Evolutionary conservation across 1,140 invertebrate species (phyloP).

Genomic region (Heliconius hewitsoni): DNA sequence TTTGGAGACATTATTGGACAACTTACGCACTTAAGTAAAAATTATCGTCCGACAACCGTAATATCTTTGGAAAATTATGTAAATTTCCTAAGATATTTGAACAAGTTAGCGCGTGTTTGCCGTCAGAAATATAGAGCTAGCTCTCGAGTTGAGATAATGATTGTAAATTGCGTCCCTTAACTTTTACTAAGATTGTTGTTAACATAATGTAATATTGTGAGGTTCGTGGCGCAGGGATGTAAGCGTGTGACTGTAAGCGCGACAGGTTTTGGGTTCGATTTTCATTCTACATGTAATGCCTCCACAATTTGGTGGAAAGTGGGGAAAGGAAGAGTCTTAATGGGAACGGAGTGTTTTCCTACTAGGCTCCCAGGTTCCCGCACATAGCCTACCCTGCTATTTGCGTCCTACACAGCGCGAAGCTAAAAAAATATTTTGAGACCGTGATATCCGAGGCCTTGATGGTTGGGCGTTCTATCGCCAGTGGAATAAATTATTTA

Average conservation of each 20-base stretch:
- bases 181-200: conserved; percentile 14
- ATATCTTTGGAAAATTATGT: conserved; percentile 31
- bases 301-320: neutral
- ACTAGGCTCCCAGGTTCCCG: too few species aligned
- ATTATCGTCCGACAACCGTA: conserved; percentile 9
- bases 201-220: neutral
- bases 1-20: neutral
- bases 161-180: conserved; percentile 16
- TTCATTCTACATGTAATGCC: neutral
- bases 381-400: too few species aligned
- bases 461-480: too few species aligned
- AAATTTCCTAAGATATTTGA: conserved; percentile 29
- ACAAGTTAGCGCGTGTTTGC: conserved; percentile 32
- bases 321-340: too few species aligned
- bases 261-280: neutral
- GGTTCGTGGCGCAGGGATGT: too few species aligned
- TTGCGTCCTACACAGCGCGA: too few species aligned
- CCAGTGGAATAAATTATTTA: too few species aligned
- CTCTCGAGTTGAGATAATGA: conserved; percentile 26
- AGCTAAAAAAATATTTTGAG: too few species aligned
- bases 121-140: conserved; percentile 17
- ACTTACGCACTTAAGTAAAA: neutral
- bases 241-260: too few species aligned
- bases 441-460: too few species aligned
- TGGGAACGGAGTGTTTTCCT: neutral